Conservation (phyloP, 2,797 vertebrate species). For the Lagocephalus sceleratus region DNA sequence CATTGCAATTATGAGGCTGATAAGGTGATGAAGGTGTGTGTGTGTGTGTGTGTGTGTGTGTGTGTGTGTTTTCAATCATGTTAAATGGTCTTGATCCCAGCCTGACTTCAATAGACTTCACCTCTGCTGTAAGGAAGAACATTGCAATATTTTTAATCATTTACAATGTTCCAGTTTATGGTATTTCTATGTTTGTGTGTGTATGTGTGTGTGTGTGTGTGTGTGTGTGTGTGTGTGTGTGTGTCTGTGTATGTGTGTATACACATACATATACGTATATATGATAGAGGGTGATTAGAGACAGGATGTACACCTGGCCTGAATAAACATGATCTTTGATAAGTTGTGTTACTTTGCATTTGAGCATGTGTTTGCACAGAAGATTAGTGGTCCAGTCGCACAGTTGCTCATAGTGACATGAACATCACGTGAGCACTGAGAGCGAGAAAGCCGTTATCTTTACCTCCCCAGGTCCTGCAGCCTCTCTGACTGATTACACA, state of each 20-base stretch:
- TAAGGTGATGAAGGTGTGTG: not conserved
- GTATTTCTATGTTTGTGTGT: too few species aligned
- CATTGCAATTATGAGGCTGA: constrained; percentile 4
- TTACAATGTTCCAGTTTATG: too few species aligned
- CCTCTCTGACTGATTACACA: not conserved
- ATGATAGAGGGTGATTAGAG: not conserved
- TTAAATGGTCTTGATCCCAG: constrained; percentile 1
- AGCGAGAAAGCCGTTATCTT: constrained; percentile 50
- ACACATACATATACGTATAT: not conserved
- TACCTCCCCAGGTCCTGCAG: constrained; percentile 47
- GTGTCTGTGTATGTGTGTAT: not conserved
- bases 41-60: too few species aligned
- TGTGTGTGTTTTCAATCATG: not conserved
- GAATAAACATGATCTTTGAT: constrained; percentile 55
- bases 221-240: not conserved
- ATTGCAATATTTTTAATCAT: not conserved
- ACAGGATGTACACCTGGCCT: constrained; percentile 45
- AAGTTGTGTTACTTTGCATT: constrained; percentile 29
- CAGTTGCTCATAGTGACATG: constrained; percentile 54
- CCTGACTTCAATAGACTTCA: constrained; percentile 4
- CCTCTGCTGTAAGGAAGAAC: not conserved
- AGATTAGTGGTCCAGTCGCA: constrained; percentile 46
- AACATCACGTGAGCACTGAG: constrained; percentile 48
- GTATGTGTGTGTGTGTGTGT: not conserved
- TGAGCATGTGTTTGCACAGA: constrained; percentile 35